Percentiles rank a stretch among this genome's conserved stretches.
These are phyloP conservation scores for Smittia aterrima DNA, from an alignment of 2,888 invertebrate species.

Conservation along the genomic window DNA sequence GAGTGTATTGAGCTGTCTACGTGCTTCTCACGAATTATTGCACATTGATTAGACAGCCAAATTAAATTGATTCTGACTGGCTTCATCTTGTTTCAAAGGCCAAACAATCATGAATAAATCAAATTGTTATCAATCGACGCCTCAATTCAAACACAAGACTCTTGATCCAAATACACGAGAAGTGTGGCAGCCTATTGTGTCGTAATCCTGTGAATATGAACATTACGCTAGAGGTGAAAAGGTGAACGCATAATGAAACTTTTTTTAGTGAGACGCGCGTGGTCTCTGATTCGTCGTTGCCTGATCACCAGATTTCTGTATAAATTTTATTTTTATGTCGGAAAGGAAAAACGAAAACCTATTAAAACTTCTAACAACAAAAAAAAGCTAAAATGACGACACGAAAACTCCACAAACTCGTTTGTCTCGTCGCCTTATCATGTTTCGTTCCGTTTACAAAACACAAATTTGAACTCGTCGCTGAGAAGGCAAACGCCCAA, in stretches of 20 bases:
- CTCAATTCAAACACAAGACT: too few relatives aligned
- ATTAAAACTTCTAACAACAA: too few relatives aligned
- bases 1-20: too few relatives aligned
- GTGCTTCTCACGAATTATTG: too few relatives aligned
- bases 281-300: background rate
- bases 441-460: background rate
- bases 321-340: background rate
- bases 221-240: slow-evolving; percentile 9
- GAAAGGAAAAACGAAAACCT: background rate
- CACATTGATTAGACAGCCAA: too few relatives aligned
- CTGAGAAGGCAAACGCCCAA: background rate
- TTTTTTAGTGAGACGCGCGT: background rate
- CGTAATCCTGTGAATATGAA: too few relatives aligned
- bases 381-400: background rate
- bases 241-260: slow-evolving; percentile 13
- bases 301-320: background rate
- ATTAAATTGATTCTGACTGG: too few relatives aligned
- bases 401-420: background rate
- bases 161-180: too few relatives aligned
- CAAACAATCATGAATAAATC: too few relatives aligned
- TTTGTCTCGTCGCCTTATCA: background rate
- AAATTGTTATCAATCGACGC: too few relatives aligned
- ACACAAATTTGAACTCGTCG: background rate
- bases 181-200: too few relatives aligned
- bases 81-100: too few relatives aligned